A percentile compares a stretch with the other conserved stretches of the same genome.
Evolutionary conservation across 2,888 invertebrate genomes (phyloP).

Genomic region (Gerosis bhagava): DNA sequence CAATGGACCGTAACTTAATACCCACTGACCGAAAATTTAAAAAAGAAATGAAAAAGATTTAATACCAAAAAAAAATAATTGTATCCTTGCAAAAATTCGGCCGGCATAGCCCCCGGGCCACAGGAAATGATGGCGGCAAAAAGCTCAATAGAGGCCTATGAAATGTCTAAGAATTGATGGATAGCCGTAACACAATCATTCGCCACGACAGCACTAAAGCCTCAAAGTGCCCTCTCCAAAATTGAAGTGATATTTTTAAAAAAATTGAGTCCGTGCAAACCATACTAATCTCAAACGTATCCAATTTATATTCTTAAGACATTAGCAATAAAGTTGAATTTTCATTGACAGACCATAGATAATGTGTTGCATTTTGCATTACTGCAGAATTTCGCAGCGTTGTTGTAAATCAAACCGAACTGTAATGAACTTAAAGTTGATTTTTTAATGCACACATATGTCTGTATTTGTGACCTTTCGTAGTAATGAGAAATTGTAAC

Average conservation of each 20-base stretch:
- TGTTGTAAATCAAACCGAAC: too few relatives aligned
- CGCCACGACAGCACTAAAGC: conserved; percentile 59
- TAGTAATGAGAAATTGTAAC: conserved; percentile 33
- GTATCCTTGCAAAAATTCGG: conserved; percentile 68
- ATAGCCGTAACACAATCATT: conserved; percentile 77
- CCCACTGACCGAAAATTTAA: conserved; percentile 66
- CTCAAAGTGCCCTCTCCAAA: conserved; percentile 76
- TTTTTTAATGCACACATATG: too few relatives aligned
- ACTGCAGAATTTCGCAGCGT: background rate
- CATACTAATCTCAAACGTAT: too few relatives aligned
- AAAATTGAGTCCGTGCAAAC: conserved; percentile 44
- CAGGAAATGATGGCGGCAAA: conserved; percentile 76
- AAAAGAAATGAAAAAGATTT: conserved; percentile 45
- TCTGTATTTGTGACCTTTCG: background rate
- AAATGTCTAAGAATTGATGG: conserved; percentile 73
- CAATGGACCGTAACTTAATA: conserved; percentile 62
- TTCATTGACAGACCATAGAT: background rate
- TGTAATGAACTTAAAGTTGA: too few relatives aligned
- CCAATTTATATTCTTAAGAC: too few relatives aligned
- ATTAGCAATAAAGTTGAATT: conserved; percentile 35
- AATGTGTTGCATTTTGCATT: background rate
- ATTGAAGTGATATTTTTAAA: conserved; percentile 77
- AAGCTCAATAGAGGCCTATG: conserved; percentile 67
- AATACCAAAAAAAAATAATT: conserved; percentile 66
- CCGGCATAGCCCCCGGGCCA: conserved; percentile 56